Conservation (phyloP, 2,797 vertebrate genomes). For the Sphaeramia orbicularis region DNA sequence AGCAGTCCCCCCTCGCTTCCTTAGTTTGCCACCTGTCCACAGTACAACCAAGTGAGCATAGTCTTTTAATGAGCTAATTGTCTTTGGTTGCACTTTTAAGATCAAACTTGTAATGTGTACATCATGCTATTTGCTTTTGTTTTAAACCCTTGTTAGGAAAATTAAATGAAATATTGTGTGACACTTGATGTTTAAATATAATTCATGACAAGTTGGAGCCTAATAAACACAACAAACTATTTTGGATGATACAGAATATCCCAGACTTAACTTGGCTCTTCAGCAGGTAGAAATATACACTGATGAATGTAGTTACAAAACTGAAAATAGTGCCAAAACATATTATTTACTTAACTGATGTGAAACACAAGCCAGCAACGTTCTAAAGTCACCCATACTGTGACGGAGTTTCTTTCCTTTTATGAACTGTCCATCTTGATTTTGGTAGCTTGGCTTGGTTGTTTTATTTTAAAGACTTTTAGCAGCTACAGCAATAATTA, state of each 20-base stretch:
- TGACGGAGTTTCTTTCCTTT: neutral
- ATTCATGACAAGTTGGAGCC: slow-evolving; percentile 7
- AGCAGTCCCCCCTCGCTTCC: slow-evolving; percentile 30
- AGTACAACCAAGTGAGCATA: slow-evolving; percentile 1
- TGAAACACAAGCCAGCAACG: slow-evolving; percentile 28
- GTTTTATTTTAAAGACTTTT: slow-evolving; percentile 35
- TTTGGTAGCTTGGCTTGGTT: slow-evolving; percentile 24
- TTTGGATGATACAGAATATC: slow-evolving; percentile 49
- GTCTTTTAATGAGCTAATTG: slow-evolving; percentile 2
- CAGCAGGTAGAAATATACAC: slow-evolving; percentile 11
- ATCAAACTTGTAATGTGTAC: neutral
- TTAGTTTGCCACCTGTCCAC: slow-evolving; percentile 35
- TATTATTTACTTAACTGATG: slow-evolving; percentile 50
- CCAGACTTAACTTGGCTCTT: slow-evolving; percentile 11
- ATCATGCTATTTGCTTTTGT: neutral
- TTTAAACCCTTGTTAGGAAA: slow-evolving; percentile 2
- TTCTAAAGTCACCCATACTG: neutral
- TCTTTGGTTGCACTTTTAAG: slow-evolving; percentile 24
- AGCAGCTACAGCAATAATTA: slow-evolving; percentile 50
- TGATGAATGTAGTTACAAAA: slow-evolving; percentile 42
- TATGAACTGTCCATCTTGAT: slow-evolving; percentile 18
- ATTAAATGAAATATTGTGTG: neutral
- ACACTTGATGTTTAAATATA: neutral
- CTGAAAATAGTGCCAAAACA: slow-evolving; percentile 26
- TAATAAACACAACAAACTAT: slow-evolving; percentile 39